Conservation (phyloP, 2,888 invertebrate species). For the Drosophila seclusa region DNA sequence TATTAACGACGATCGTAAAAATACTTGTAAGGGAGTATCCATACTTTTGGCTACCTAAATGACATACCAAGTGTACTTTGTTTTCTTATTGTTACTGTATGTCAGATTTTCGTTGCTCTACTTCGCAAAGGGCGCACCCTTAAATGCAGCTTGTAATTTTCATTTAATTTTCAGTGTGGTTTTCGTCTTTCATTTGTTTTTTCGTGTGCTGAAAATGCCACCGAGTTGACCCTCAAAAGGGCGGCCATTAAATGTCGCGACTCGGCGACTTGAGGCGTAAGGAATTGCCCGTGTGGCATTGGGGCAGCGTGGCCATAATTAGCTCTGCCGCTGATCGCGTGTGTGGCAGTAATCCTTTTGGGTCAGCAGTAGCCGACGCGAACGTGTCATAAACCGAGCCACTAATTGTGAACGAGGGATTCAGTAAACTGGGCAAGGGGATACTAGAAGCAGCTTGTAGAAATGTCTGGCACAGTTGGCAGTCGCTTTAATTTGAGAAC, state of each 20-base stretch:
- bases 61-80: slow-evolving; percentile 11
- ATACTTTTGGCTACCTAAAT: not conserved
- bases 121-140: slow-evolving; percentile 44
- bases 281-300: slow-evolving; percentile 48
- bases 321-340: slow-evolving; percentile 67
- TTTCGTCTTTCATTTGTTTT: slow-evolving; percentile 37
- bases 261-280: slow-evolving; percentile 42
- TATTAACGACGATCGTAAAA: not conserved
- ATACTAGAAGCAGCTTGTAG: slow-evolving; percentile 5
- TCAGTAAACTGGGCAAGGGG: not conserved
- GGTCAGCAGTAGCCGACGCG: slow-evolving; percentile 53
- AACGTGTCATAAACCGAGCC: slow-evolving; percentile 64
- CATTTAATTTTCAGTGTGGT: slow-evolving; percentile 73
- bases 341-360: slow-evolving; percentile 69
- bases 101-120: slow-evolving; percentile 38
- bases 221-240: slow-evolving; percentile 70
- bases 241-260: slow-evolving; percentile 75
- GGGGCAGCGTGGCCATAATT: slow-evolving; percentile 53
- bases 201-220: slow-evolving; percentile 53
- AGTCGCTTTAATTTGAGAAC: slow-evolving; percentile 45
- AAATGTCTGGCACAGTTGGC: slow-evolving; percentile 12
- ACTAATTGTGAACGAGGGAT: slow-evolving; percentile 42
- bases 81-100: slow-evolving; percentile 27
- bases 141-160: slow-evolving; percentile 71
- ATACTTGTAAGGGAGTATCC: slow-evolving; percentile 17